Evolutionary conservation across 37 sponge, comb jelly and placozoan genomes (phyloP).

Genomic region (Ephydatia muelleri): DNA sequence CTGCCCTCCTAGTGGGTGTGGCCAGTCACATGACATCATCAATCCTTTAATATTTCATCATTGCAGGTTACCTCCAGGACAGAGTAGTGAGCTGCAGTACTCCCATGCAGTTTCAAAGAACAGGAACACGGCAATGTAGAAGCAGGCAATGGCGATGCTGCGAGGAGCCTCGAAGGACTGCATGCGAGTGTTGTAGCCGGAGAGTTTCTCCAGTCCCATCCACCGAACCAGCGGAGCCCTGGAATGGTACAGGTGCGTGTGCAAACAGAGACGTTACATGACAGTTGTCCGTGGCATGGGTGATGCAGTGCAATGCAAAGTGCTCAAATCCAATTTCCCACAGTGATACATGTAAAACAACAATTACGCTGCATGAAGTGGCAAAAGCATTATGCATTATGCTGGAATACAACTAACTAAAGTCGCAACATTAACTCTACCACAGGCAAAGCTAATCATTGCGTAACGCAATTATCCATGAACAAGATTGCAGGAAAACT

Average conservation of each 20-base stretch:
- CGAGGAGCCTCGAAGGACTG: conserved; percentile 57
- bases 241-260: not conserved
- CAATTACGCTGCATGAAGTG: no score
- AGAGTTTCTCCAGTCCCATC: conserved; percentile 77
- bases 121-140: conserved; percentile 84
- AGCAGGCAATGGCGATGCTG: conserved; percentile 78
- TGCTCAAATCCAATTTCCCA: no score
- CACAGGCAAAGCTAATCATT: no score
- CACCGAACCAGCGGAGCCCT: conserved; percentile 70
- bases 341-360: no score
- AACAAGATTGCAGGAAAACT: no score
- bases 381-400: no score
- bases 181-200: conserved; percentile 42
- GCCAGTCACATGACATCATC: not conserved
- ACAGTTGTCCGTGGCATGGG: not conserved
- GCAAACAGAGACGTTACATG: no score
- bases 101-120: conserved; percentile 86
- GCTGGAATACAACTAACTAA: no score
- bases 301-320: no score
- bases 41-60: not conserved
- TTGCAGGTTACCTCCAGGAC: not conserved
- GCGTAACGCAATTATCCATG: no score
- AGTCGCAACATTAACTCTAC: no score
- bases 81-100: conserved; percentile 54
- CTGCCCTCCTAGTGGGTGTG: not conserved